A percentile compares a stretch with the other conserved stretches of the same genome.
Evolutionary conservation across 2,797 vertebrate genomes (phyloP).

Genomic region (Leucoraja ocellata): DNA sequence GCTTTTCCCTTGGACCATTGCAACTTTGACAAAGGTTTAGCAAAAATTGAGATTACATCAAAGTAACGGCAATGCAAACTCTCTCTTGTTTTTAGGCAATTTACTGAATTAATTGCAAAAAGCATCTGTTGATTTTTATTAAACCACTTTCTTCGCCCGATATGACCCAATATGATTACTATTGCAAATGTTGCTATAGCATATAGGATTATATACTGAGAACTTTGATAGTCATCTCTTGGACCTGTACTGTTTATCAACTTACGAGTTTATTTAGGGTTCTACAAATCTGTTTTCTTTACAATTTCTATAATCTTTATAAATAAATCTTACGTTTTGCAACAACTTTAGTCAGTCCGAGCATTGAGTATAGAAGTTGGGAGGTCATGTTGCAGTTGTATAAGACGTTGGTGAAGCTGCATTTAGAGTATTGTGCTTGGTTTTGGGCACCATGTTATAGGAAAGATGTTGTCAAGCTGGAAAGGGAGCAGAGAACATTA

Average conservation of each 20-base stretch:
- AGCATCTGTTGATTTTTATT: background rate
- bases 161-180: background rate
- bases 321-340: background rate
- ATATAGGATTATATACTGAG: background rate
- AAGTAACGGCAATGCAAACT: background rate
- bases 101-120: background rate
- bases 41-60: background rate
- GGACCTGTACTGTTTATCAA: background rate
- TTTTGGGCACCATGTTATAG: no score
- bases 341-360: no score
- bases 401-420: no score
- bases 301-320: background rate
- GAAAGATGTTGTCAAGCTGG: no score
- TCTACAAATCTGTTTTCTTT: background rate
- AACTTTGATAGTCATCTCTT: background rate
- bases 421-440: no score
- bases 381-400: no score
- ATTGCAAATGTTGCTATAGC: background rate
- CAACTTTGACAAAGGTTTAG: background rate
- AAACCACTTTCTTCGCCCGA: background rate
- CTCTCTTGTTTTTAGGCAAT: background rate
- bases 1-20: background rate
- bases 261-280: background rate
- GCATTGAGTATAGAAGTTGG: no score
- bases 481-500: no score